Percentiles rank a stretch among this genome's conserved stretches.
phyloP scores from a whole-genome alignment of 2,113 vertebrate species.

The Epinephelus fuscoguttatus region DNA sequence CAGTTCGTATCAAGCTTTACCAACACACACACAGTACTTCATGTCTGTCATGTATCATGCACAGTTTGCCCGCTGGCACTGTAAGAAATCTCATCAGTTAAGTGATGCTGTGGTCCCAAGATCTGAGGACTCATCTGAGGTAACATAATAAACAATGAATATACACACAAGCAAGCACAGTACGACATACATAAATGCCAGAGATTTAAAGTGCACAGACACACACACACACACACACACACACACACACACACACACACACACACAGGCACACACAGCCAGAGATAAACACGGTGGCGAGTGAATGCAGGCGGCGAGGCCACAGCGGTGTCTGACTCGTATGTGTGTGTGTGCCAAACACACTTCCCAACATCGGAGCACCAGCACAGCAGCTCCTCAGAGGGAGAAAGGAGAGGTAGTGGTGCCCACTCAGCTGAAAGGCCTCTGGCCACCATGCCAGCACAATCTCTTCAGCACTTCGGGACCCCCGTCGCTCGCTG shows the following conservation, averaged over 20 bases:
- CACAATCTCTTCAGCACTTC: constrained; percentile 80
- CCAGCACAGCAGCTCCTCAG: constrained; percentile 62
- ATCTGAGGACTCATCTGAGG: constrained; percentile 24
- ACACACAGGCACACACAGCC: constrained; percentile 1
- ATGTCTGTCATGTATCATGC: constrained; percentile 17
- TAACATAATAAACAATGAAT: constrained; percentile 47
- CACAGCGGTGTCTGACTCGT: constrained; percentile 29
- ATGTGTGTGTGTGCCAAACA: constrained; percentile 53
- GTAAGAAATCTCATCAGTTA: constrained; percentile 53
- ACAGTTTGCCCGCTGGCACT: constrained; percentile 26
- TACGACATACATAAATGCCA: constrained; percentile 18
- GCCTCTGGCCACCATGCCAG: constrained; percentile 86
- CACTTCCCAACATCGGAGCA: constrained; percentile 61
- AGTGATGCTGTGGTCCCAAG: constrained; percentile 47
- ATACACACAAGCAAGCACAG: constrained; percentile 29
- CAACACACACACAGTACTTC: constrained; percentile 5
- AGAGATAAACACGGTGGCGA: constrained; percentile 47
- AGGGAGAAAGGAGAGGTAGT: constrained; percentile 66
- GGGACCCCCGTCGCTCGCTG: constrained; percentile 68
- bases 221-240: too few relatives aligned
- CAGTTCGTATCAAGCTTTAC: not conserved
- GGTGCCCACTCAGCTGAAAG: constrained; percentile 70
- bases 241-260: not conserved
- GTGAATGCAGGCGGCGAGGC: constrained; percentile 34
- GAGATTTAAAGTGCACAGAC: constrained; percentile 9